Percentiles rank a stretch among this genome's conserved stretches.
phyloP scores from a whole-genome alignment of 92 coral and sea anemone species.

The Heteractis magnifica region DNA sequence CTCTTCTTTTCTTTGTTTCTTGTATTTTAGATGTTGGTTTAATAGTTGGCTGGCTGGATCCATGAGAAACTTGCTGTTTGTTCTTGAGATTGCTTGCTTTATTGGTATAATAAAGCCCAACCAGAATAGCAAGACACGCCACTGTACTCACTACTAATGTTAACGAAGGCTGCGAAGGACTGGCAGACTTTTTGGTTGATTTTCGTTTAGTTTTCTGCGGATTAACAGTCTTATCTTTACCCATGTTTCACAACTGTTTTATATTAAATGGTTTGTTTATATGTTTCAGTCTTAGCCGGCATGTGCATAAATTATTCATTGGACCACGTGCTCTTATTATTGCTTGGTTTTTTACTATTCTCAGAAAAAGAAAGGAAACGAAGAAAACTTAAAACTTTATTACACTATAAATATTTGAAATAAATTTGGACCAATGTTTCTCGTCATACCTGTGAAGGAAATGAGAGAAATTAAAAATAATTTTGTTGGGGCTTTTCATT shows the following conservation, averaged over 20 bases:
- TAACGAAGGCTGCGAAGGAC: constrained; percentile 33
- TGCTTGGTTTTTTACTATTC: neutral
- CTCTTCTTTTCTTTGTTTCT: neutral
- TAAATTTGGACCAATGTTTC: no score
- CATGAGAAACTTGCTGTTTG: neutral
- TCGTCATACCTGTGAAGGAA: no score
- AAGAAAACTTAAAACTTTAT: neutral
- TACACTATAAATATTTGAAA: no score
- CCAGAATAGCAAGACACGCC: constrained; percentile 46
- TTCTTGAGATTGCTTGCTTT: constrained; percentile 9
- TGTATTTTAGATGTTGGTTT: neutral
- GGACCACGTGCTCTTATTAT: neutral
- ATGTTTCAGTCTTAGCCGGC: neutral
- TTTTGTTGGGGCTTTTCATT: no score
- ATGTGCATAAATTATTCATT: neutral
- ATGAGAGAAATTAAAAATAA: no score
- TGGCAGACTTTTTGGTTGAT: constrained; percentile 33
- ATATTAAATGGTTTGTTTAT: neutral
- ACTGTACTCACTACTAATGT: constrained; percentile 40
- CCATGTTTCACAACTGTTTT: neutral
- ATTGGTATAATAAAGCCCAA: constrained; percentile 60
- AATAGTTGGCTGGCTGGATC: neutral
- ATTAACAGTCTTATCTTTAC: constrained; percentile 3
- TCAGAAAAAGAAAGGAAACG: neutral
- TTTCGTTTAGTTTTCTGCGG: constrained; percentile 48